A percentile compares a stretch with the other conserved stretches of the same genome.
These are phyloP conservation scores for Hyaena hyaena DNA, from an alignment of 2,113 vertebrate species.

Conservation along the genomic window DNA sequence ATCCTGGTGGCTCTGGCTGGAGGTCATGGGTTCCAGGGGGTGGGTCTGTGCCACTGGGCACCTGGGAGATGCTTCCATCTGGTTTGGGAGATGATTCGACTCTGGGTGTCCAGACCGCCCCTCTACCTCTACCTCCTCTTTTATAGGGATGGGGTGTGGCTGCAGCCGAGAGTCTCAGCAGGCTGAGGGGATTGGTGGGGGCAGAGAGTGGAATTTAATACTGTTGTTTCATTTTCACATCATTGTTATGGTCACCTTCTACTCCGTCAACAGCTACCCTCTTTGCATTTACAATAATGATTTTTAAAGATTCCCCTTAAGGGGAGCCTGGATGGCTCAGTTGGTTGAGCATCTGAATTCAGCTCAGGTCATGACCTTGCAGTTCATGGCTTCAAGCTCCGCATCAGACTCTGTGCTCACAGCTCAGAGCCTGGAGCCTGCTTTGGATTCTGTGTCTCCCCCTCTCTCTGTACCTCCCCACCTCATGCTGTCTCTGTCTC, in stretches of 20 bases:
- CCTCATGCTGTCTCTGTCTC: too few relatives aligned
- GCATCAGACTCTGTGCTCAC: too few relatives aligned
- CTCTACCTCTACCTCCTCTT: background rate
- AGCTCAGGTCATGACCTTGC: too few relatives aligned
- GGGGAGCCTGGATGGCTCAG: too few relatives aligned
- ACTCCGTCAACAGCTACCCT: background rate
- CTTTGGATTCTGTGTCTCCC: too few relatives aligned
- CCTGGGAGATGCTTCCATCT: background rate
- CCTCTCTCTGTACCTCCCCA: too few relatives aligned
- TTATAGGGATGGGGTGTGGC: background rate
- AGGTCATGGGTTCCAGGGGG: background rate
- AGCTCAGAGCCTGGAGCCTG: too few relatives aligned
- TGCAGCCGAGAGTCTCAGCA: background rate
- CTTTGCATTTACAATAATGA: background rate
- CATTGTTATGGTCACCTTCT: background rate
- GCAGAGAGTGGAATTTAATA: accelerated
- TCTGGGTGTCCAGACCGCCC: background rate
- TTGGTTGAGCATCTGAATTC: too few relatives aligned
- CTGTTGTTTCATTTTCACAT: background rate
- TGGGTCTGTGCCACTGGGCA: background rate
- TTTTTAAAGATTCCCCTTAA: background rate
- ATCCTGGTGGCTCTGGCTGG: background rate
- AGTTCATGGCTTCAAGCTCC: too few relatives aligned
- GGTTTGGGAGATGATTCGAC: background rate
- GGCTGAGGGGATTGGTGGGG: background rate